A percentile compares a stretch with the other conserved stretches of the same genome.
Evolutionary conservation across 2,113 vertebrate species (phyloP).

Genomic region (Oceanites oceanicus): DNA sequence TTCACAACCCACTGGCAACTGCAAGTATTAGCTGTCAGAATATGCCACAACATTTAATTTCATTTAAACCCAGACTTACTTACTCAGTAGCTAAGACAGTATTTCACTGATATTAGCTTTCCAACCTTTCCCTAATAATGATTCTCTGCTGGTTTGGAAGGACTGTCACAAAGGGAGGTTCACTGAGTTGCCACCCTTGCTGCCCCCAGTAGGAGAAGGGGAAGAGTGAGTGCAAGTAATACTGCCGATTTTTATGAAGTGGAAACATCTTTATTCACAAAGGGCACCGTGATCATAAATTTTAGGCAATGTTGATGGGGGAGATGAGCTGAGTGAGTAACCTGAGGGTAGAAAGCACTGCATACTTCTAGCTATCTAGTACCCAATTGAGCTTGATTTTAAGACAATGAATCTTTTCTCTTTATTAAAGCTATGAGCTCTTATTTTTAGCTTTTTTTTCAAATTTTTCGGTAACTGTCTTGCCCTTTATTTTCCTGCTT

Average conservation of each 20-base stretch:
- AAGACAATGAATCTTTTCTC: background rate
- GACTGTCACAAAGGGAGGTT: background rate
- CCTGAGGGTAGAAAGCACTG: background rate
- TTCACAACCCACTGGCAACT: background rate
- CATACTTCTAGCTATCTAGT: background rate
- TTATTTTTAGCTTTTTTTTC: background rate
- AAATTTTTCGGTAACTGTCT: background rate
- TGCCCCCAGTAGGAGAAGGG: background rate
- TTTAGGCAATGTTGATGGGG: background rate
- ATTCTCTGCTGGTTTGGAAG: background rate
- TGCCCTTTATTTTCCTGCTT: background rate
- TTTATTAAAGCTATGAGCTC: background rate
- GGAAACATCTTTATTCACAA: conserved; percentile 45
- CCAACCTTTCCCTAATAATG: background rate
- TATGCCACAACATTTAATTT: background rate
- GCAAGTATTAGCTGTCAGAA: background rate
- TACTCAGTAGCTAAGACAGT: background rate
- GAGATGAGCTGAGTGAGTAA: background rate
- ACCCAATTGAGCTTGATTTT: background rate
- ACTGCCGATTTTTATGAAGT: conserved; percentile 5
- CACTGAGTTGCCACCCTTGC: background rate
- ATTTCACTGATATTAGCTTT: background rate
- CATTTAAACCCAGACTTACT: background rate
- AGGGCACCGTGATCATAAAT: background rate
- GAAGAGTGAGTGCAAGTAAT: background rate